Evolutionary conservation across 2,113 vertebrate genomes (phyloP), one percentile per base, ranked within the genome.

Genomic region (Tragelaphus strepsiceros): DNA sequence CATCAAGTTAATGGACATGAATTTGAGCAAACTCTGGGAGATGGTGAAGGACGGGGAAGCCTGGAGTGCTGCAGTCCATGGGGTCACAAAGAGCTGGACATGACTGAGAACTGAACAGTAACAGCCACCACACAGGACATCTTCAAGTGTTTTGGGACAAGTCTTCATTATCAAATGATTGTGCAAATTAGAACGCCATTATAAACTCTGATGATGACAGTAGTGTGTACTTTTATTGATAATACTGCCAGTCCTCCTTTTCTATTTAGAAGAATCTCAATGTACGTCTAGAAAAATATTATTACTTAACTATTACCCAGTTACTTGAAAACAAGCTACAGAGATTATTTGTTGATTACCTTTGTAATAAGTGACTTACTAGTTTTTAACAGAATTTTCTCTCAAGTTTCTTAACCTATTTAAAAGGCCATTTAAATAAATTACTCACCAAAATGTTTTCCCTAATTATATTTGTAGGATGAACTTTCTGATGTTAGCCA

Each of bases 401-500:
- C 13, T 96, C 15, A 96, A 22, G 9, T 96, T 92, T 97, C 15
- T 30, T 93, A 56, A 39, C 21, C 58, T 46, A 88, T 89, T 88
- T 97, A 24, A 58, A 53, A 83, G 46, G 28, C 67, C 28, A 15
- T 49, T 96, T 81, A 64, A 96, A 90, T 90, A 91, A 97, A 94
- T 87, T 39, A 83, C 71, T 90, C 28, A 46, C 88, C 92, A 49
- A 87, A 46, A 39, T 85, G 78, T 82, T 67, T 91, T 51, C 32
- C 39, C 16, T 88, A 46, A 97, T 93, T 95, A 39, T 78, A 81
- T 95, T 97, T 98, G 83, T 97, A 99, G 99, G 99, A 99, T 99
- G 99, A 99, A 97, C 98, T 99, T 94, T 99, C 99, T 89, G 98
- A 98, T 64, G 96, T 98, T 32, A 99, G 98, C 98, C 99, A 98